A percentile compares a stretch with the other conserved stretches of the same genome.
Conservation (phyloP, 2,797 vertebrate genomes). For the Babyrousa celebensis region DNA sequence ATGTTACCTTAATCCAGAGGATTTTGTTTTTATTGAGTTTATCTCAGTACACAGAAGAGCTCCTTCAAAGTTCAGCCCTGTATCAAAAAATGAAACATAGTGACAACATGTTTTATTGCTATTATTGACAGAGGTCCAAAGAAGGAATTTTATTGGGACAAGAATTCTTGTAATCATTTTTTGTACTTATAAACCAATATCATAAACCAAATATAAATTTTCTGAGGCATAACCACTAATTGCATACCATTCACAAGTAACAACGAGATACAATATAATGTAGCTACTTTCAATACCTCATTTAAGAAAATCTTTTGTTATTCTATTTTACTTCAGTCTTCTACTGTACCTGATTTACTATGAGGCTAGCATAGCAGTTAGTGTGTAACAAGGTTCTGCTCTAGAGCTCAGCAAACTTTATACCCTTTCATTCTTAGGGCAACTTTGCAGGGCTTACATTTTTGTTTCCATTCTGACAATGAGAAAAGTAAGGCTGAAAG, state of each 20-base stretch:
- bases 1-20: slow-evolving; percentile 84
- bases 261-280: background rate
- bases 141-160: slow-evolving; percentile 82
- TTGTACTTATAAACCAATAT: slow-evolving; percentile 78
- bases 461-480: background rate
- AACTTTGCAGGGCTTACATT: background rate
- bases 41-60: slow-evolving; percentile 76
- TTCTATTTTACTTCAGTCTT: background rate
- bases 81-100: slow-evolving; percentile 83
- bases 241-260: slow-evolving; percentile 55
- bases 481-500: background rate
- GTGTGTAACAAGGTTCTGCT: background rate
- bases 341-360: background rate
- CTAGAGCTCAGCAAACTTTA: background rate
- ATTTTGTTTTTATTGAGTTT: slow-evolving; percentile 88
- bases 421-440: background rate
- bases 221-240: slow-evolving; percentile 76
- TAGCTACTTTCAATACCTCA: background rate
- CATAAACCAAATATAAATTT: slow-evolving; percentile 78
- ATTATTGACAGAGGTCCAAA: slow-evolving; percentile 84
- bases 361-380: background rate
- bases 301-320: background rate
- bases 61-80: slow-evolving; percentile 84
- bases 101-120: slow-evolving; percentile 84
- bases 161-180: slow-evolving; percentile 79